These are phyloP conservation scores for Aphidoletes aphidimyza DNA, from an alignment of 2,888 invertebrate genomes.

Conservation along the genomic window DNA sequence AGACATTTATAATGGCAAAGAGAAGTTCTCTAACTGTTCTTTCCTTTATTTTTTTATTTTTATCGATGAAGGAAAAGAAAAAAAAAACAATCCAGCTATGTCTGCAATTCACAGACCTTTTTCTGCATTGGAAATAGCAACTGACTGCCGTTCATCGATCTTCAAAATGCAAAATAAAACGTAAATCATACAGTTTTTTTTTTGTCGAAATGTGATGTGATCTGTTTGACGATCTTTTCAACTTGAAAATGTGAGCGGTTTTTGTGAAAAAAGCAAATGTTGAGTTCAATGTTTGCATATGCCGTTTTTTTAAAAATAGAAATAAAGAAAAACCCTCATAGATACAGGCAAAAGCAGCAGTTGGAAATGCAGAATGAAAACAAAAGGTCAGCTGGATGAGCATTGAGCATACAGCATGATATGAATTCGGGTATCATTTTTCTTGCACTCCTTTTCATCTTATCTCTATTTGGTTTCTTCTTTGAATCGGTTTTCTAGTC, in stretches of 20 bases:
- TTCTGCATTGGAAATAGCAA: no score
- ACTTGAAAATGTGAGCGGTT: background rate
- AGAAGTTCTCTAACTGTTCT: background rate
- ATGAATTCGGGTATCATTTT: conserved; percentile 8
- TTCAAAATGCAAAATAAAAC: no score
- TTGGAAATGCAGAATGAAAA: conserved; percentile 28
- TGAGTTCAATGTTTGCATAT: conserved; percentile 35
- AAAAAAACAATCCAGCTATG: no score
- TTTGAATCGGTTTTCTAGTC: background rate
- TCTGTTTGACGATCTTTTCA: background rate
- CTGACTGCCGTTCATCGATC: no score
- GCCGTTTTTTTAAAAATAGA: conserved; percentile 11
- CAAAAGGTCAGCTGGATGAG: conserved; percentile 47
- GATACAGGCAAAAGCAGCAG: conserved; percentile 16
- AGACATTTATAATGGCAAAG: background rate
- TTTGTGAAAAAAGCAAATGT: background rate
- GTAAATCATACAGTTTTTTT: no score
- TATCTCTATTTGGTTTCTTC: conserved; percentile 6
- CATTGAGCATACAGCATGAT: background rate
- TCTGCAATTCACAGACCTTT: no score
- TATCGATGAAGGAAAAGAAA: background rate
- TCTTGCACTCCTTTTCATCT: background rate
- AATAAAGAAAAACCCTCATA: conserved; percentile 44
- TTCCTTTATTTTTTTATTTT: background rate
- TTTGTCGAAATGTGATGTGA: no score